Evolutionary conservation across 2,797 vertebrate species (phyloP).

Genomic region (Spheniscus humboldti): DNA sequence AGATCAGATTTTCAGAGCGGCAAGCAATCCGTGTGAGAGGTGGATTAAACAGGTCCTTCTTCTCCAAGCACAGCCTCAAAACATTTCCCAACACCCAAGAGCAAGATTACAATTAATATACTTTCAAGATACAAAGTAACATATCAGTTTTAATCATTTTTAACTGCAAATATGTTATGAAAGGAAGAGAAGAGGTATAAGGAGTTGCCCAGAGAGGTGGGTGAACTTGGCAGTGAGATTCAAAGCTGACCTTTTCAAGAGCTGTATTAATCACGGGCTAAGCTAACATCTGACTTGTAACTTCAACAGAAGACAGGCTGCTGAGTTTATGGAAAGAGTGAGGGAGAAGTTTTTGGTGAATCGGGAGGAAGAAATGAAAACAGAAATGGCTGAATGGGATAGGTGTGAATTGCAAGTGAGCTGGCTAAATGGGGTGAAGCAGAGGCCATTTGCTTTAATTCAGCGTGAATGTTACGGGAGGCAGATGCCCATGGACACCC

Average conservation of each 20-base stretch:
- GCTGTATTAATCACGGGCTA: slow-evolving; percentile 38
- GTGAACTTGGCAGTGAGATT: slow-evolving; percentile 17
- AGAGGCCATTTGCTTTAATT: background rate
- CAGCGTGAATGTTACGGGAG: background rate
- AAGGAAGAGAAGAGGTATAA: background rate
- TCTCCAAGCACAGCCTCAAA: background rate
- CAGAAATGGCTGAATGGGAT: background rate
- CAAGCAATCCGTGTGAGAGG: background rate
- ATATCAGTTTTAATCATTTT: slow-evolving; percentile 11
- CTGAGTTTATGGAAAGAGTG: slow-evolving; percentile 19
- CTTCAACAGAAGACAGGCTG: slow-evolving; percentile 6
- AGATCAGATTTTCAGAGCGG: background rate
- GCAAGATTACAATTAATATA: background rate
- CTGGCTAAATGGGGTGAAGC: background rate
- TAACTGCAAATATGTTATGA: background rate
- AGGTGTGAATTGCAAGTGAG: slow-evolving; percentile 14
- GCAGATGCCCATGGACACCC: background rate
- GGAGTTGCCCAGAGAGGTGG: background rate
- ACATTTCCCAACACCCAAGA: background rate
- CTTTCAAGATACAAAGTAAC: background rate
- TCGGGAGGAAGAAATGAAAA: background rate
- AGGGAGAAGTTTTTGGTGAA: background rate
- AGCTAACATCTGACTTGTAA: slow-evolving; percentile 1
- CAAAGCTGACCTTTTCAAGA: slow-evolving; percentile 51
- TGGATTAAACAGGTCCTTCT: background rate